Evolutionary conservation across 2,888 invertebrate genomes (phyloP), one percentile per base, ranked within the genome.

Genomic region (Drosophila koepferae): DNA sequence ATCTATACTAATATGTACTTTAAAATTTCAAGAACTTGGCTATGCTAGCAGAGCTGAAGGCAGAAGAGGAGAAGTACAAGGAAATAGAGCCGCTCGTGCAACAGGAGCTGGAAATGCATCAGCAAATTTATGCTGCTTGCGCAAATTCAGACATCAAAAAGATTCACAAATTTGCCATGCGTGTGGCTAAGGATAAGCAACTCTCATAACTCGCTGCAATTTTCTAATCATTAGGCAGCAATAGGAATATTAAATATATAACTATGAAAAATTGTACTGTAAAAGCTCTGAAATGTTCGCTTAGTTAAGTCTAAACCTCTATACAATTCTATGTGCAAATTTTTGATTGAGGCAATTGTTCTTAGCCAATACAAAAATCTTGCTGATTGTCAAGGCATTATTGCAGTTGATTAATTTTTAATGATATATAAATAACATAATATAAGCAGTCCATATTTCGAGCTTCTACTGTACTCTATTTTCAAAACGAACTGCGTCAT

Each of bases 41-140:
- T 16, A 87, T 77, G 80, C 48, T 89, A 16, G 79, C 81, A 0
- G 77, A 76, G 9, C 67, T 89, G 10, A 59, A 77, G 18, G 69
- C 80, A 2, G 85, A 89, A 43, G 73, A 77, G 14, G 53, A 71
- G 6, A 73, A 77, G 31, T 83, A 65, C 20, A 63, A 49, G 10
- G 55, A 64, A 2, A 60, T 90, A n/a, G 73, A 71, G 12, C 58
- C 72, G 7, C 14, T 70, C 5, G 56, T 77, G 12, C 18, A 77
- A 10, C 43, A 62, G 36, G 89, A 89, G 48, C 23, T 67, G 14
- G 46, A 68, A 48, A 69, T 82, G 65, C 87, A 86, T 43, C 18
- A 69, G 7, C 43, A 61, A 16, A 43, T 80, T 20, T 63, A 68
- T 23, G 71, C 71, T 7, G 64, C 63, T 4, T 73, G 78, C 16